Evolutionary conservation across 2,113 vertebrate genomes (phyloP).

Genomic region (Prunella fulvescens): DNA sequence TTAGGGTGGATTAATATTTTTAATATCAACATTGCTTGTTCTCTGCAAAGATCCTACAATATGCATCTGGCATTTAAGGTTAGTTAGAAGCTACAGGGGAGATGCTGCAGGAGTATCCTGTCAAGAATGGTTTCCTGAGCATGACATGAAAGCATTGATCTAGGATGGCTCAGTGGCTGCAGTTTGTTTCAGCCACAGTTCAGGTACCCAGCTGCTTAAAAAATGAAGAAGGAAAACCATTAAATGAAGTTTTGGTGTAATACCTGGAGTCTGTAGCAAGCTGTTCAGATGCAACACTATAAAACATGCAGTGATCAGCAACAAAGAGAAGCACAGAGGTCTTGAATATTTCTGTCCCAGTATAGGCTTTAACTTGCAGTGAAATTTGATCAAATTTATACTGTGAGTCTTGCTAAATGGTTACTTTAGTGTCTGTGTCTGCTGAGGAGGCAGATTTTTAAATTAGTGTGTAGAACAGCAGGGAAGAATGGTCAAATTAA

Average conservation of each 20-base stretch:
- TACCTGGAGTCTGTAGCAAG: not conserved
- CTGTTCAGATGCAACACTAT: not conserved
- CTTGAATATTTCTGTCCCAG: not conserved
- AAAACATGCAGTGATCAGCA: not conserved
- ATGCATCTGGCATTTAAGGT: not conserved
- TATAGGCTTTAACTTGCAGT: not conserved
- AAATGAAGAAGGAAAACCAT: not conserved
- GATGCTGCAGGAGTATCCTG: not conserved
- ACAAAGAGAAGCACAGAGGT: not conserved
- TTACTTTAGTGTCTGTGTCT: not conserved
- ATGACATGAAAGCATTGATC: not conserved
- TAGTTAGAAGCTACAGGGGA: not conserved
- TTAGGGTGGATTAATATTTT: not conserved
- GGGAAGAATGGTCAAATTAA: not conserved
- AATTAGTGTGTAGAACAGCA: not conserved
- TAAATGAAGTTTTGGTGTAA: not conserved
- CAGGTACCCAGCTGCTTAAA: not conserved
- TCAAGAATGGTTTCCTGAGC: not conserved
- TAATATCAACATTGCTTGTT: not conserved
- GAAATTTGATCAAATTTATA: not conserved
- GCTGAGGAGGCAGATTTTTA: constrained; percentile 3
- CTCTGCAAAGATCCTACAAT: not conserved
- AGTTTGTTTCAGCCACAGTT: not conserved
- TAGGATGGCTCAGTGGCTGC: not conserved
- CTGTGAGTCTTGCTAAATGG: not conserved